Conservation (phyloP, 2,888 invertebrate species). For the Troides helena region DNA sequence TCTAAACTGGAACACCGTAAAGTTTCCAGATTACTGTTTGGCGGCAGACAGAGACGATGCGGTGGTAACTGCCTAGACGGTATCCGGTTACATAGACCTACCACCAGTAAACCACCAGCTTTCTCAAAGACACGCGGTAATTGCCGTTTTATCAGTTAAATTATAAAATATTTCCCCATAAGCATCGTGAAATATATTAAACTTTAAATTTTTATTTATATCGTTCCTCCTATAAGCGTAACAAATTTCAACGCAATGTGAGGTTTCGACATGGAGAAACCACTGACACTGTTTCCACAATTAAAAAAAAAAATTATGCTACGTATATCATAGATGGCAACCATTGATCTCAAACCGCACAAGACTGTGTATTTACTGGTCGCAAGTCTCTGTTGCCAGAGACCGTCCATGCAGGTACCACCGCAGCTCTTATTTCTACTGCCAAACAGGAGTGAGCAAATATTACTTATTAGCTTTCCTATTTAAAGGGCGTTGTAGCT, state of each 20-base stretch:
- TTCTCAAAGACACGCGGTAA: background rate
- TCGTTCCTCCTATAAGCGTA: slow-evolving; percentile 9
- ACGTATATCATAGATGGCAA: background rate
- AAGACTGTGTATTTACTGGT: background rate
- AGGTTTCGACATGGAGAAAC: slow-evolving; percentile 24
- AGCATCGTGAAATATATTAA: slow-evolving; percentile 1
- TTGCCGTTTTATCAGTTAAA: background rate
- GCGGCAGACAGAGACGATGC: too few species aligned
- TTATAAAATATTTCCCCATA: background rate
- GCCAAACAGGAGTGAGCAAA: too few species aligned
- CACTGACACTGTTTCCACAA: slow-evolving; percentile 17
- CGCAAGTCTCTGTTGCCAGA: too few species aligned
- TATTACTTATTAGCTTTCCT: too few species aligned
- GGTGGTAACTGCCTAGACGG: too few species aligned
- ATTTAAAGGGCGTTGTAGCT: too few species aligned
- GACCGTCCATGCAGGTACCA: too few species aligned
- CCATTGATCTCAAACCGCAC: background rate
- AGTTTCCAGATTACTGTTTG: too few species aligned
- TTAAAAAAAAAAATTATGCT: background rate
- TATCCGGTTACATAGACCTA: too few species aligned
- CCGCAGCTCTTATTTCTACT: too few species aligned
- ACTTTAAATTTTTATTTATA: background rate
- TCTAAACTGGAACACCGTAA: too few species aligned
- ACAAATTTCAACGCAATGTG: slow-evolving; percentile 13
- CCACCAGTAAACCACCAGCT: background rate